Percentiles rank a stretch among this genome's conserved stretches.
Conservation (phyloP, 2,113 vertebrate species). For the Bothrops jararaca region DNA sequence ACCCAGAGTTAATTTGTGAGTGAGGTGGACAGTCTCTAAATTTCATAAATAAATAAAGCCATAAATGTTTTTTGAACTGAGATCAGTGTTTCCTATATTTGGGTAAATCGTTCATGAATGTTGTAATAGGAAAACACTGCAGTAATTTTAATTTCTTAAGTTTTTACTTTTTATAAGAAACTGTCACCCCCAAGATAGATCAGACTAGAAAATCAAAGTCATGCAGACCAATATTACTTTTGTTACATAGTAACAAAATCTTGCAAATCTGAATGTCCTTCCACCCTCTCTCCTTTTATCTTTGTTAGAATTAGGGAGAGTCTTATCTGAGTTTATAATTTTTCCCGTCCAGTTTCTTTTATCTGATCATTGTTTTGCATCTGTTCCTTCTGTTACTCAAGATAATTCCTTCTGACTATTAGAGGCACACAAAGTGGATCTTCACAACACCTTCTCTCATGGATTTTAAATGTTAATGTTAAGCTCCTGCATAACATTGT, state of each 20-base stretch:
- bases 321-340: neutral
- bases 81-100: neutral
- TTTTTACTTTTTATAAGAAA: neutral
- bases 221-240: neutral
- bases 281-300: neutral
- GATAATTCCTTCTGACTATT: neutral
- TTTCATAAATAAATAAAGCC: neutral
- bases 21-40: too few species aligned
- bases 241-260: neutral
- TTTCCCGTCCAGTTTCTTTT: neutral
- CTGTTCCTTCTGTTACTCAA: neutral
- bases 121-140: neutral
- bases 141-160: too few species aligned
- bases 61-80: neutral
- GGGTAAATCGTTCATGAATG: neutral
- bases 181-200: neutral
- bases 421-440: neutral
- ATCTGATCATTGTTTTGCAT: neutral
- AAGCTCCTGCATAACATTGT: neutral
- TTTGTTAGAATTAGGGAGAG: neutral
- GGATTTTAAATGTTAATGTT: neutral
- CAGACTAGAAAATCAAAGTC: neutral
- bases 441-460: neutral
- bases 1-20: neutral
- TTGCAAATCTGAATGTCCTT: neutral